Base-by-base conservation (phyloP, 2,797 vertebrate genomes). In the Sarcoramphus papa region DNA sequence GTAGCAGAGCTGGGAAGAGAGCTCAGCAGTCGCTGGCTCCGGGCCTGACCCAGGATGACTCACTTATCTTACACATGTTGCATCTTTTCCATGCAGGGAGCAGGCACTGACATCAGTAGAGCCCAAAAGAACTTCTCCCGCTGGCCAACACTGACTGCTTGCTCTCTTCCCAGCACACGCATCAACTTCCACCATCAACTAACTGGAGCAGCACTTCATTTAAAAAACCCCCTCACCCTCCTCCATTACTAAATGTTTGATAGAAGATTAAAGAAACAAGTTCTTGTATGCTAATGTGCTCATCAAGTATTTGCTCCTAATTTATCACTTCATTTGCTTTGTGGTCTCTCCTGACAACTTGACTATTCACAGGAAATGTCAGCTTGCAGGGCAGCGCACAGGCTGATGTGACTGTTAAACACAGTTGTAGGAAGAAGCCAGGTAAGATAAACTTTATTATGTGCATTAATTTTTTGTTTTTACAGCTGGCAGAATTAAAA, bases 31-130 rank as follows among this genome's bases (percentile, higher is more conserved):
- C 3, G 9, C 85, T 94, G 95, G 90, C 94, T 85, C 21, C 0
- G 3, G 77, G 96, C 93, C 65, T 89, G 96, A 82, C 85, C 74
- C 2, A 0, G 47, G 31, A 79, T 96, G 95, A 96, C 90, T 97
- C 94, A 95, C 80, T 94, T 93, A 92, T 93, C 92, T 92, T 76
- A 85, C 93, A 93, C 85, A 84, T 85, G 92, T 95, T 95, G 70
- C 92, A 89, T 96, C 92, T 94, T 96, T 96, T 96, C 92, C 94
- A 68, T 93, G 77, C 59, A 63, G 63, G 88, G 77, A 93, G 63
- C 85, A 67, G 54, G 88, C 90, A 90, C 50, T 97, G 95, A 95
- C 94, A 96, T 96, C 83, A 96, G 57, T 77, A 85, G 24, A 85
- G 67, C 70, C 0, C 10, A 37, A 23, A 86, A 68, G 82, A 76